Conservation (phyloP, 2,797 vertebrate species). For the Enteromius paludinosus region DNA sequence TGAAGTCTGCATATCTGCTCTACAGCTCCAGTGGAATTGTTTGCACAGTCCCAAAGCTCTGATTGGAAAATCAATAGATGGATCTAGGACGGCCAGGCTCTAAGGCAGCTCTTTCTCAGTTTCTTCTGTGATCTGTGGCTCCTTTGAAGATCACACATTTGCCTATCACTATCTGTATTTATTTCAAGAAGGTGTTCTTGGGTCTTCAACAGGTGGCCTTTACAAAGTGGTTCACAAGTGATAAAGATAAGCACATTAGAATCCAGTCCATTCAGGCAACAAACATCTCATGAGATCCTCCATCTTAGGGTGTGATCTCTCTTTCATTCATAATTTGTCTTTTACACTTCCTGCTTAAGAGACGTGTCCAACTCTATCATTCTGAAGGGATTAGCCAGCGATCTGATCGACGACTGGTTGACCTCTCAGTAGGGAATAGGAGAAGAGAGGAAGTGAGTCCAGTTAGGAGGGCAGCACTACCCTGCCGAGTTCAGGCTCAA, state of each 20-base stretch:
- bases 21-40: slow-evolving; percentile 54
- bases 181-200: not conserved
- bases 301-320: not conserved
- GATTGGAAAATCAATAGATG: slow-evolving; percentile 57
- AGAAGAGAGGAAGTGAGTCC: slow-evolving; percentile 50
- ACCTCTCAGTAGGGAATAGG: slow-evolving; percentile 39
- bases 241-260: not conserved
- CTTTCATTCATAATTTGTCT: slow-evolving; percentile 12
- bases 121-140: slow-evolving; percentile 15
- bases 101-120: not conserved
- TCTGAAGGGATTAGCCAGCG: slow-evolving; percentile 59
- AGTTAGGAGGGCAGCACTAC: slow-evolving; percentile 50
- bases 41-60: slow-evolving; percentile 56
- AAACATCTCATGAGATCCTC: slow-evolving; percentile 11
- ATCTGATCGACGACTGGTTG: slow-evolving; percentile 60
- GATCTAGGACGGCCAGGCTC: slow-evolving; percentile 29
- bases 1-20: slow-evolving; percentile 53
- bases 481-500: slow-evolving; percentile 49
- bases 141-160: slow-evolving; percentile 12
- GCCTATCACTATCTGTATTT: not conserved
- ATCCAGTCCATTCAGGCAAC: slow-evolving; percentile 10
- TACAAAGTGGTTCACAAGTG: no score
- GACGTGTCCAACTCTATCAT: slow-evolving; percentile 32
- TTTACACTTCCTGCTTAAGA: slow-evolving; percentile 16
- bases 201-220: not conserved